Conservation (phyloP, 2,113 vertebrate species). For the Zosterops japonicus region DNA sequence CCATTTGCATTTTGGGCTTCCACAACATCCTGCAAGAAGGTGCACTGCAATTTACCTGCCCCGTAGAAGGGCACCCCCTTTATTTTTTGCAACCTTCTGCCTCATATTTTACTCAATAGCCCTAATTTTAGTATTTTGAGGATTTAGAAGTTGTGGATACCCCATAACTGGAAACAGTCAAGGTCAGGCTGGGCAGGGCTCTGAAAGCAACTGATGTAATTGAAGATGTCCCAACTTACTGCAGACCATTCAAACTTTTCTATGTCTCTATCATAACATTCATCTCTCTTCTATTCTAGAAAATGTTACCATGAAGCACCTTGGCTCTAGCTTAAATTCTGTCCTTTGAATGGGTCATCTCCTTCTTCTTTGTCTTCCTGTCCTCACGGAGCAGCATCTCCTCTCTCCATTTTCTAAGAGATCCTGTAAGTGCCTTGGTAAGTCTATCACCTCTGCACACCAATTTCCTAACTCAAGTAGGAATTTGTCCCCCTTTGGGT, state of each 20-base stretch:
- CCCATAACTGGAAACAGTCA: neutral
- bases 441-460: neutral
- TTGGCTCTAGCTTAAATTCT: neutral
- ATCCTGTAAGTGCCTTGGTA: neutral
- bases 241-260: neutral
- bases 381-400: neutral
- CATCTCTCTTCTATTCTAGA: neutral
- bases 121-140: neutral
- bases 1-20: neutral
- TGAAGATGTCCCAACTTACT: neutral
- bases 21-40: neutral
- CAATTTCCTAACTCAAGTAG: neutral
- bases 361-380: neutral
- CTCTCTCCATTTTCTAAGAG: neutral
- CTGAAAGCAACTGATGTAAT: neutral
- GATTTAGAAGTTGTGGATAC: neutral
- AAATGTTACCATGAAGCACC: neutral
- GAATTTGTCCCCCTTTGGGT: neutral
- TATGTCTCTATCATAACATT: neutral
- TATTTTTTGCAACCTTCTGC: neutral
- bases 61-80: fast-evolving
- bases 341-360: neutral
- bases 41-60: neutral
- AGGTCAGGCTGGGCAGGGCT: neutral
- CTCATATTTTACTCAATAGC: neutral